A percentile compares a stretch with the other conserved stretches of the same genome.
phyloP scores from a whole-genome alignment of 1,140 invertebrate genomes.

The Trichonephila clavata region DNA sequence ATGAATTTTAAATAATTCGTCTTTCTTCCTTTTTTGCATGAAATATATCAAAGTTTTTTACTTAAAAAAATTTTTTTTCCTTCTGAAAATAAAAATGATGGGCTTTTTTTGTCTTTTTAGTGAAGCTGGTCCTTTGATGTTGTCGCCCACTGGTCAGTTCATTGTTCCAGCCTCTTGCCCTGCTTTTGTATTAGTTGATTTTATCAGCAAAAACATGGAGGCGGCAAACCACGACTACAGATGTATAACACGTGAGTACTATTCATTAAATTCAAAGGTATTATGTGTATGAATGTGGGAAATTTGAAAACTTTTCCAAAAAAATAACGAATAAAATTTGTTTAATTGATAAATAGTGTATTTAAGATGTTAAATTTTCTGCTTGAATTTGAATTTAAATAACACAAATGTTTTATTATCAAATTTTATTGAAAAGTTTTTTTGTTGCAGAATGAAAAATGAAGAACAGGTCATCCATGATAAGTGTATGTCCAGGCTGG shows the following conservation, averaged over 20 bases:
- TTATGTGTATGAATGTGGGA: no score
- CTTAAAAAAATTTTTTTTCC: no score
- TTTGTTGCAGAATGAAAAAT: conserved; percentile 86
- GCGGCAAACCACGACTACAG: conserved; percentile 86
- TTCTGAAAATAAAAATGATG: background rate
- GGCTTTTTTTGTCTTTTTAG: conserved; percentile 81
- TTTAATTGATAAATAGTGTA: no score
- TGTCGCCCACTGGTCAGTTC: conserved; percentile 95
- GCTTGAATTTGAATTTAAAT: no score
- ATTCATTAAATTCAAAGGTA: background rate
- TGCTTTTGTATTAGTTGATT: conserved; percentile 90
- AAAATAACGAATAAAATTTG: no score
- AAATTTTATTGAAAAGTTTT: no score
- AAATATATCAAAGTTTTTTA: no score
- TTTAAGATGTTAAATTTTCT: no score
- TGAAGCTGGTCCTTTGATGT: conserved; percentile 93
- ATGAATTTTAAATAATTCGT: no score
- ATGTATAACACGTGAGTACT: conserved; percentile 87
- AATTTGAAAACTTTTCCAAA: no score
- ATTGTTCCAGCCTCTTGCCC: conserved; percentile 95
- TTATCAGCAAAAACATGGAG: conserved; percentile 89
- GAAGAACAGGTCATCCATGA: conserved; percentile 87
- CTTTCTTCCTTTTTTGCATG: no score
- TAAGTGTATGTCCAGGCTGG: conserved; percentile 85
- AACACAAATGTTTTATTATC: no score